Conservation (phyloP, 2,113 vertebrate species). For the Cheilinus undulatus region DNA sequence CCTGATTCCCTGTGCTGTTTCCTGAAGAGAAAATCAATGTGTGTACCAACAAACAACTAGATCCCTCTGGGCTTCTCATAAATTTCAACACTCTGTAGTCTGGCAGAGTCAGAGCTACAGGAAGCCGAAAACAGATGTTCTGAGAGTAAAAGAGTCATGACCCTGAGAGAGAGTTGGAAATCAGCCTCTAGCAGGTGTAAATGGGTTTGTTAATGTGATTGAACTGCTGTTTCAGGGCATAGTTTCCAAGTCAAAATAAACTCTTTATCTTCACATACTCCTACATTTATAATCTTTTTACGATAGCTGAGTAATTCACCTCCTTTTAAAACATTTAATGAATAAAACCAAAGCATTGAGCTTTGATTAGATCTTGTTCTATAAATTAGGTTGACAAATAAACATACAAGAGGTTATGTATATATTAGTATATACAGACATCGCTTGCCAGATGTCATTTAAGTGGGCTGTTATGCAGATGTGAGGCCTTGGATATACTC, state of each 20-base stretch:
- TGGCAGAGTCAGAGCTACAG: slow-evolving; percentile 40
- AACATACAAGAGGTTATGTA: slow-evolving; percentile 18
- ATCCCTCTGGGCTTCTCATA: slow-evolving; percentile 48
- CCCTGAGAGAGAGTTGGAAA: slow-evolving; percentile 31
- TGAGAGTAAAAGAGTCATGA: slow-evolving; percentile 47
- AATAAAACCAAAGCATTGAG: neutral
- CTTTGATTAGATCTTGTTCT: neutral
- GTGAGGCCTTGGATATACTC: slow-evolving; percentile 56
- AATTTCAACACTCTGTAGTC: slow-evolving; percentile 47
- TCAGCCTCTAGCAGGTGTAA: slow-evolving; percentile 57
- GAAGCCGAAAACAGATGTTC: slow-evolving; percentile 73
- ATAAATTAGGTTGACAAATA: neutral
- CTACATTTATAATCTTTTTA: neutral
- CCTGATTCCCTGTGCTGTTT: slow-evolving; percentile 39
- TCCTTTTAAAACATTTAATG: slow-evolving; percentile 1
- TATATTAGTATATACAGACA: slow-evolving; percentile 35
- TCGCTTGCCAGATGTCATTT: slow-evolving; percentile 26
- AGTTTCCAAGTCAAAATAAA: neutral
- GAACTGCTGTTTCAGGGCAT: slow-evolving; percentile 25
- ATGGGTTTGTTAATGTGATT: slow-evolving; percentile 42
- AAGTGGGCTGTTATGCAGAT: slow-evolving; percentile 54
- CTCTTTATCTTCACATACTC: neutral
- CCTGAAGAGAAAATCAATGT: slow-evolving; percentile 56
- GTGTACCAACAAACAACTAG: slow-evolving; percentile 55
- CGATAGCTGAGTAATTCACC: neutral